Base-by-base conservation (phyloP, 2,797 vertebrate species). In the Takifugu rubripes region DNA sequence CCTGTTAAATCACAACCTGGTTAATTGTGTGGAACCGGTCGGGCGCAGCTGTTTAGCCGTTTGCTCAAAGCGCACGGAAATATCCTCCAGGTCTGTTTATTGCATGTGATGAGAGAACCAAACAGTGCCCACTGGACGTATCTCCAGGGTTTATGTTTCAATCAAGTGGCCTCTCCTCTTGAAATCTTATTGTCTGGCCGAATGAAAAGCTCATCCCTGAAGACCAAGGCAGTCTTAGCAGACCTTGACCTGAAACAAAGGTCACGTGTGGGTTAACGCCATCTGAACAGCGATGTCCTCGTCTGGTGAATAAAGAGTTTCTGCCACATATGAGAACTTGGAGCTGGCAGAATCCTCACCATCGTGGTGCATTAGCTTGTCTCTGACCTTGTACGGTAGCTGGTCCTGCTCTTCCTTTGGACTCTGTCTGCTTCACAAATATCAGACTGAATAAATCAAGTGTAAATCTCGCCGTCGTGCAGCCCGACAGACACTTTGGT, bases 1-100 rank as follows among this genome's bases (percentile, higher is more conserved):
- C 57, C 64, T 56, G 43, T 58, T 61, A 61, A 73, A 63, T 77
- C 68, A 70, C 36, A 48, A 46, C 40, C 59, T 31, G 26, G 65
- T 25, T 61, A 52, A 67, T 43, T 29, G 8, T 48, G 46, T 54
- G 61, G 62, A 67, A 70, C 54, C 2, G 52, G 59, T 15, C 15
- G 17, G 36, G 6, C 5, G 0, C 40, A 27, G 36, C 50, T 9
- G 14, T 25, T 50, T 55, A 29, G 5, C 5, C 40, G 47, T 43
- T 12, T 25, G 24, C 12, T 40, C 47, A 52, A 10, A 61, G 50
- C 43, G 33, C 33, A 5, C 25, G 49, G 25, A 53, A 33, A 33
- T 14, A 40, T 14, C 36, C 36, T 14, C 36, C 36, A 40, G 36
- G 36, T 40, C 36, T 33, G 33, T 8, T 33, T 11, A 33, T 11